Percentiles rank a stretch among this genome's conserved stretches.
phyloP scores from a whole-genome alignment of 2,797 vertebrate genomes.

The Lates japonicus region DNA sequence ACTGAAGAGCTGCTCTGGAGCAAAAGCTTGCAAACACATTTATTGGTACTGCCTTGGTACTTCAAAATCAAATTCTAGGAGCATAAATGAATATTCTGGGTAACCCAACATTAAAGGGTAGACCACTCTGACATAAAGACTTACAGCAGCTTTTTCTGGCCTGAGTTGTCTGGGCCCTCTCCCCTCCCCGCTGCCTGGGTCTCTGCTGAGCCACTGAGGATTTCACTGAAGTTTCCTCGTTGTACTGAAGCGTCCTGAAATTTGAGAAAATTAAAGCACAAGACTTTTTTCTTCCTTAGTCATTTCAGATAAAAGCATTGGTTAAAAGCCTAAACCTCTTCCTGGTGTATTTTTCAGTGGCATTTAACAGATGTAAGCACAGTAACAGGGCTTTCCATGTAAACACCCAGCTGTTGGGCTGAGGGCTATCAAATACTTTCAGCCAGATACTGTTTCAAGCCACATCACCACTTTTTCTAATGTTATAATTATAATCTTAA shows the following conservation, averaged over 20 bases:
- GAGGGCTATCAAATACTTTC: too few species aligned
- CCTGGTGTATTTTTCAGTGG: too few species aligned
- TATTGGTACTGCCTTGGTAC: not conserved
- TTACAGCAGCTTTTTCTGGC: constrained; percentile 40
- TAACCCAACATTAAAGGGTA: not conserved
- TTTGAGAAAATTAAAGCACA: not conserved
- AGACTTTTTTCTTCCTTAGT: not conserved
- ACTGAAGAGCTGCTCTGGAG: not conserved
- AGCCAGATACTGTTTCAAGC: too few species aligned
- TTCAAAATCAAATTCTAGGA: not conserved
- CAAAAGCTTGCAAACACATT: not conserved
- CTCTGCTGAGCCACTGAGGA: constrained; percentile 24
- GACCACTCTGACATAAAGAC: not conserved
- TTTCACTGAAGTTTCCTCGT: constrained; percentile 39
- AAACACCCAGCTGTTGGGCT: too few species aligned
- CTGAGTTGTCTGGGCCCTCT: constrained; percentile 2
- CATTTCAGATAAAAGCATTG: too few species aligned
- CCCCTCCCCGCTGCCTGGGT: constrained; percentile 29
- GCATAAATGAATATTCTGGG: not conserved
- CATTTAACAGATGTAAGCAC: too few species aligned
- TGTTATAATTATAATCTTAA: too few species aligned
- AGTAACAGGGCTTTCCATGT: too few species aligned
- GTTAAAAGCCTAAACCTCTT: too few species aligned
- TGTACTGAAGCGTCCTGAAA: constrained; percentile 43
- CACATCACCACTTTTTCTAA: too few species aligned